A percentile compares a stretch with the other conserved stretches of the same genome.
Evolutionary conservation across 2,888 invertebrate genomes (phyloP).

Genomic region (Dynastes maya): DNA sequence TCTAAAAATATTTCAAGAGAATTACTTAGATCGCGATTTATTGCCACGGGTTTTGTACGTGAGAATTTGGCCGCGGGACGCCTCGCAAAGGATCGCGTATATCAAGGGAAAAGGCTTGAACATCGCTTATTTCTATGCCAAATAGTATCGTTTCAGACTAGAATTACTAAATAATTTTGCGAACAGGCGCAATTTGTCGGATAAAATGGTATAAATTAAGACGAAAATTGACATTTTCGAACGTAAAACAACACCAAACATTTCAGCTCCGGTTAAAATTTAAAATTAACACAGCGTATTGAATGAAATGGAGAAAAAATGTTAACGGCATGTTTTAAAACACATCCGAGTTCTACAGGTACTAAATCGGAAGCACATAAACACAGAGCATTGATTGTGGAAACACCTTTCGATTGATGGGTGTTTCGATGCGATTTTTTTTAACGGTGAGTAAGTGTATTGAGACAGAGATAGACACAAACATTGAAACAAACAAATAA

Average conservation of each 20-base stretch:
- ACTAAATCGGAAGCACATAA: not conserved
- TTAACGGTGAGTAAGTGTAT: no score
- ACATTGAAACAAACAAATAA: no score
- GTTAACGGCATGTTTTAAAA: not conserved
- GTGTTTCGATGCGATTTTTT: no score
- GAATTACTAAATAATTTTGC: not conserved
- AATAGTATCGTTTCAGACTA: not conserved
- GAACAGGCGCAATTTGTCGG: not conserved
- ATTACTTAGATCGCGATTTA: no score
- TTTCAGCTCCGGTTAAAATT: conserved; percentile 1
- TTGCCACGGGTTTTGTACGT: no score
- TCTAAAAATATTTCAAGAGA: no score
- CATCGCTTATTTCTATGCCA: not conserved
- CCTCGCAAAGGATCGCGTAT: not conserved
- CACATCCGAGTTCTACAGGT: not conserved
- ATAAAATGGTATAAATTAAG: not conserved
- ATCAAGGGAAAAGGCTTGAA: not conserved
- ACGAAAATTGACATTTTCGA: not conserved
- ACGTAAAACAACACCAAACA: not conserved
- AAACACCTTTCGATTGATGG: no score
- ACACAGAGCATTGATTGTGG: not conserved
- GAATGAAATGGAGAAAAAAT: not conserved
- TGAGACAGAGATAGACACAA: no score
- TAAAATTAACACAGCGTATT: not conserved
- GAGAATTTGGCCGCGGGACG: no score